These are phyloP conservation scores for Globia sparganii DNA, from an alignment of 2,888 invertebrate species.

Conservation along the genomic window DNA sequence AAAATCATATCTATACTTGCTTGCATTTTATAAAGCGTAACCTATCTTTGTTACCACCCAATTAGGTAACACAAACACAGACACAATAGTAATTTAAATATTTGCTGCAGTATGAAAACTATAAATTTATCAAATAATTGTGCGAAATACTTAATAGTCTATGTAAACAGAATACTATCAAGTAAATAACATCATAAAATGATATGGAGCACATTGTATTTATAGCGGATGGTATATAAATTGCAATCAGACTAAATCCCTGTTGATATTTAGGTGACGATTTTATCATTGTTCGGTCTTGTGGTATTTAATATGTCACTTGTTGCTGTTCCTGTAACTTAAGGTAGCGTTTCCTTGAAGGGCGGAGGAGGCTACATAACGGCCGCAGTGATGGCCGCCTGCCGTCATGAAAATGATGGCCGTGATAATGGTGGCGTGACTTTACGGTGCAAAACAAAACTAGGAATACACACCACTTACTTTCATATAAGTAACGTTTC, in stretches of 20 bases:
- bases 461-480: no score
- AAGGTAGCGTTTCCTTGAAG: no score
- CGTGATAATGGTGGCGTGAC: no score
- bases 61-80: conserved; percentile 31
- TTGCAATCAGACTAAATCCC: conserved; percentile 44
- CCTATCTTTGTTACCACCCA: background rate
- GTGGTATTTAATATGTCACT: background rate
- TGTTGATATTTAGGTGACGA: conserved; percentile 24
- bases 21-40: background rate
- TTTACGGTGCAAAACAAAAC: no score
- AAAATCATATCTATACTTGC: no score
- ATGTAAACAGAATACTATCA: conserved; percentile 28
- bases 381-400: no score
- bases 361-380: no score
- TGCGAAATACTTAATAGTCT: conserved; percentile 34
- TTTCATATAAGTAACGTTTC: no score
- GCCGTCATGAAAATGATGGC: no score
- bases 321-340: background rate
- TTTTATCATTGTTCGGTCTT: conserved; percentile 10
- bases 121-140: conserved; percentile 36
- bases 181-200: conserved; percentile 53
- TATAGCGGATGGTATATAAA: conserved; percentile 20
- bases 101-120: conserved; percentile 34
- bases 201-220: conserved; percentile 31
- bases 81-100: conserved; percentile 38